Conservation (phyloP, 2,888 invertebrate genomes). For the Mactromeris polynyma region DNA sequence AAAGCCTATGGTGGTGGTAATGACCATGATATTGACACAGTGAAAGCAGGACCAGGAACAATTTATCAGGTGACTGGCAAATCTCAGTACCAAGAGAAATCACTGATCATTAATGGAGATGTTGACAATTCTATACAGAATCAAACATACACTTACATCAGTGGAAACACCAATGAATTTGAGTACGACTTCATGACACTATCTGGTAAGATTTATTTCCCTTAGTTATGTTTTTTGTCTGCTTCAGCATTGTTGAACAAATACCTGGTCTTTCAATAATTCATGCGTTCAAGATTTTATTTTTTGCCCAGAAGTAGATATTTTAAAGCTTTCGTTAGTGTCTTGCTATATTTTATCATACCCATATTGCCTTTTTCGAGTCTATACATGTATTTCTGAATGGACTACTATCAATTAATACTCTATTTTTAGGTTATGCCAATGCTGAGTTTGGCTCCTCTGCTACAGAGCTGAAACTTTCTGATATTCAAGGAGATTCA, state of each 20-base stretch:
- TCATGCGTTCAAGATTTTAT: too few relatives aligned
- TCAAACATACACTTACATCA: conserved; percentile 74
- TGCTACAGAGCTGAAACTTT: conserved; percentile 63
- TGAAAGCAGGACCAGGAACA: conserved; percentile 80
- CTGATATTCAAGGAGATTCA: conserved; percentile 74
- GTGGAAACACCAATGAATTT: conserved; percentile 67
- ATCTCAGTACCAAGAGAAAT: conserved; percentile 53
- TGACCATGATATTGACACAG: conserved; percentile 61
- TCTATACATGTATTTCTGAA: too few relatives aligned
- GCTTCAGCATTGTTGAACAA: too few relatives aligned
- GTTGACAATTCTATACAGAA: conserved; percentile 65
- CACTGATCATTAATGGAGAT: conserved; percentile 70
- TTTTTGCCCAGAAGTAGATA: too few relatives aligned
- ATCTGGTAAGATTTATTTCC: conserved; percentile 73
- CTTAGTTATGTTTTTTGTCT: too few relatives aligned
- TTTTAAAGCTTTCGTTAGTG: too few relatives aligned
- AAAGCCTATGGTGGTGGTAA: conserved; percentile 78
- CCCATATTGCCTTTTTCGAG: too few relatives aligned
- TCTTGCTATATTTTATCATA: too few relatives aligned
- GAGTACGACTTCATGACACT: conserved; percentile 71
- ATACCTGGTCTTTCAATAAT: too few relatives aligned
- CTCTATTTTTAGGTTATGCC: conserved; percentile 75
- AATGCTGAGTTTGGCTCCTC: conserved; percentile 64
- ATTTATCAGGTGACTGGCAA: conserved; percentile 72
- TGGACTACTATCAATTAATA: too few relatives aligned